Evolutionary conservation across 2,113 vertebrate species (phyloP).

Genomic region (Leucosticte australis): DNA sequence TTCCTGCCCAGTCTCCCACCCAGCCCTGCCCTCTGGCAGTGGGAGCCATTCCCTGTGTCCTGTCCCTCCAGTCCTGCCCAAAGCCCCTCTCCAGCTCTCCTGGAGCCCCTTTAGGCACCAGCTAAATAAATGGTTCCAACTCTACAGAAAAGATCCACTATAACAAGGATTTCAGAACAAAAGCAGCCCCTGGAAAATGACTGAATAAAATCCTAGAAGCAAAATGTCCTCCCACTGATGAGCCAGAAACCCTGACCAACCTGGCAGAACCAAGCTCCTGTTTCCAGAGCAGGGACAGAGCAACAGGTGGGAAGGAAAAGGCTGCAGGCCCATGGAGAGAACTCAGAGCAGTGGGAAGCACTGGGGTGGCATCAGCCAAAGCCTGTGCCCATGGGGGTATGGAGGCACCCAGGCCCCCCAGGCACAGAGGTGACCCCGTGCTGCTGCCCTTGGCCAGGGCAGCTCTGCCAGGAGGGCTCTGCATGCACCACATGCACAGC

Average conservation of each 20-base stretch:
- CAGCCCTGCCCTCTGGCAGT: no score
- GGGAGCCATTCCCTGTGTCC: not conserved
- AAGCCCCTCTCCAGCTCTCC: not conserved
- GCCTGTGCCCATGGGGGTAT: not conserved
- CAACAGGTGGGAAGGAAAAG: not conserved
- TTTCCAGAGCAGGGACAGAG: not conserved
- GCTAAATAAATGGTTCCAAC: not conserved
- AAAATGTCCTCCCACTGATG: rapidly evolving
- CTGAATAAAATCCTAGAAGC: not conserved
- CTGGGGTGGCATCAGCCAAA: rapidly evolving
- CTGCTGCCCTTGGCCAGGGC: not conserved
- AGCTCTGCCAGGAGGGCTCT: not conserved
- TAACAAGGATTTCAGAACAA: not conserved
- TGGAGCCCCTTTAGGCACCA: not conserved
- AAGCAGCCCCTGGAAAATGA: not conserved
- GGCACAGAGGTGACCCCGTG: rapidly evolving
- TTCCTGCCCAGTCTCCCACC: no score
- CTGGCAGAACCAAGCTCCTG: not conserved
- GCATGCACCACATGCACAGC: not conserved
- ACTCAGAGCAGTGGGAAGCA: rapidly evolving
- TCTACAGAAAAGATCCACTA: not conserved
- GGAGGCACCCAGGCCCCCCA: not conserved
- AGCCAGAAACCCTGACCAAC: rapidly evolving
- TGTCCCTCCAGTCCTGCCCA: rapidly evolving
- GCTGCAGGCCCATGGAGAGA: rapidly evolving